A percentile compares a stretch with the other conserved stretches of the same genome.
Conservation (phyloP, 30 jellyfish, hydroid and myxozoan species). For the Cassiopea andromeda region DNA sequence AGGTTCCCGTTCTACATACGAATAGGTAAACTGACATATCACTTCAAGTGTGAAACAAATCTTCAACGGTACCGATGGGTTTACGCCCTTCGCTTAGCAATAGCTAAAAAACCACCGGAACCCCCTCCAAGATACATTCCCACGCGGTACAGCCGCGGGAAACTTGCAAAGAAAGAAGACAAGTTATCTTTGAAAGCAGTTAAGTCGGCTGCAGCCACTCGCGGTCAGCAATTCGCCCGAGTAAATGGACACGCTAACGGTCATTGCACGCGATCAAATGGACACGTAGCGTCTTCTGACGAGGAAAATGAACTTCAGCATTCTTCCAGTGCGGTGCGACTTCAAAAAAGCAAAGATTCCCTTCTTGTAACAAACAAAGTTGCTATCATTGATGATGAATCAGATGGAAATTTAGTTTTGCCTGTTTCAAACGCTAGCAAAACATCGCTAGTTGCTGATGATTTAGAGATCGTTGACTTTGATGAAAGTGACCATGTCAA, state of each 20-base stretch:
- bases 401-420: background rate
- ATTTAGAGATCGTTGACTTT: conserved; percentile 55
- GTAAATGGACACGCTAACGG: conserved; percentile 42
- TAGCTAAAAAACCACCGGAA: conserved; percentile 88
- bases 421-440: conserved; percentile 4
- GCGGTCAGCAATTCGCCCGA: conserved; percentile 18
- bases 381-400: conserved; percentile 38
- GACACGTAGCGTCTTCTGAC: conserved; percentile 23
- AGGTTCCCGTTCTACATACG: conserved; percentile 93
- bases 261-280: conserved; percentile 25
- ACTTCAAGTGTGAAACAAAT: conserved; percentile 93
- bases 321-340: conserved; percentile 67
- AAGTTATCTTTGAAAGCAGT: conserved; percentile 10
- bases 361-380: conserved; percentile 45
- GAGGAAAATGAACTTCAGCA: conserved; percentile 61
- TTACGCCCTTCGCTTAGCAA: conserved; percentile 85
- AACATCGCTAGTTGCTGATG: conserved; percentile 40
- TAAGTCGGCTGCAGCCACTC: background rate
- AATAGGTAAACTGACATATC: conserved; percentile 72
- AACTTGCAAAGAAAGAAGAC: conserved; percentile 56
- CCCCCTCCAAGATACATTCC: conserved; percentile 90
- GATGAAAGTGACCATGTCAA: conserved; percentile 33
- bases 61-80: conserved; percentile 98
- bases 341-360: conserved; percentile 48
- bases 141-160: conserved; percentile 65